Base-by-base conservation (phyloP, 2,797 vertebrate genomes). In the Crypturellus tataupa region DNA sequence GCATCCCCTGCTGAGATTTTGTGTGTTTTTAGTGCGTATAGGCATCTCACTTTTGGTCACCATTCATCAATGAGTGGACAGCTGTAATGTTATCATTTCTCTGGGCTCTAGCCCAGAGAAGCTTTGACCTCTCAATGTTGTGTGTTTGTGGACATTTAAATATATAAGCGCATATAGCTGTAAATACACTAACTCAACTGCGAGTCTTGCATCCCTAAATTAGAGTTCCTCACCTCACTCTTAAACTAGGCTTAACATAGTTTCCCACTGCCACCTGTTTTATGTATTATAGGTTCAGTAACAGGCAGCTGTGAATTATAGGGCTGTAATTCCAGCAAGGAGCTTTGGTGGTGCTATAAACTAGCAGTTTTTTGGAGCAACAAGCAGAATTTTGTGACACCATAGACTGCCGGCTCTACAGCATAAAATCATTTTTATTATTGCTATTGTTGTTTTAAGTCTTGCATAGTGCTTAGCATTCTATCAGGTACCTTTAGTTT, bases 211-310 rank as follows among this genome's bases (percentile, higher is more conserved):
- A 73, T 53, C 69, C 55, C 80, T 73, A 75, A 94, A 69, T 87
- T 70, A 63, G 1, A 58, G 44, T 81, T 95, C 95, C 75, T 91
- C 92, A 86, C 70, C 77, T 96, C 80, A 80, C 46, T 85, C 67
- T 93, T 85, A 70, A 88, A 84, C 59, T 77, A 42, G 63, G 89
- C 88, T 94, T 96, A 91, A 56, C 77, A 76, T 21, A 77, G 19
- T 91, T 96, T 93, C 67, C 51, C 85, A 67, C 63, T 70, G 60
- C 59, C 91, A 94, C 91, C 94, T 95, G 94, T 96, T 93, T 83
- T 91, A 40, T 91, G 24, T 93, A 79, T 93, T 96, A 88, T 47
- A 92, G 64, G 64, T 88, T 60, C 47, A 86, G 51, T 91, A 95
- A 73, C 42, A 86, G 80, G 67, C 91, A 94, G 73, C 63, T 94